Evolutionary conservation across 2,797 vertebrate genomes (phyloP), one percentile per base, ranked within the genome.

Genomic region (Anabas testudineus): DNA sequence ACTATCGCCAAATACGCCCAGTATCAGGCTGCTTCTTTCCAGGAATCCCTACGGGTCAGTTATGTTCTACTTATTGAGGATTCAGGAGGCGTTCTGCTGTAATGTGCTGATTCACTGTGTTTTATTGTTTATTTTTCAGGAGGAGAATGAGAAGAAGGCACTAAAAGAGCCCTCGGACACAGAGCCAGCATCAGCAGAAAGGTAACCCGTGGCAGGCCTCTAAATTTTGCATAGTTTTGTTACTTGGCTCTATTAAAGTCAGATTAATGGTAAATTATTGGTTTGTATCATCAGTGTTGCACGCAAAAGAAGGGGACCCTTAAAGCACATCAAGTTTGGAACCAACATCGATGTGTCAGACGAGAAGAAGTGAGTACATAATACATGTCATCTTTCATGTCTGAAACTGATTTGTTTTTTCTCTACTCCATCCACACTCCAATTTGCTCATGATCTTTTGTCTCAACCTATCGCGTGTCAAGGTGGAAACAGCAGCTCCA

Each of bases 1-100:
- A 99, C 97, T 86, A 99, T 99, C 92, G 96, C 97, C 92, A 99
- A 99, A 93, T 99, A 99, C 78, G 98, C 98, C 83, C 98, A 99
- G 86, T 99, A 99, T 86, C 98, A 99, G 93, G 98, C 97, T 8
- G 96, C 97, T 2, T 98, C 97, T 78, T 99, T 99, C 93, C 97
- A 99, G 93, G 98, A 99, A 86, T 99, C 97, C 37, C 92, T 99
- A 81, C 93, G 97, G 94, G 98, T 99, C 69, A 93, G 95, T 94
- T 22, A 0, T 0, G 8, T 21, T 34, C 12, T 2, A 15, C 2
- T 45, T 18, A 3, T 19, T 15, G 4, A 39, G 14, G 15, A 39
- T 14, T 16, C 14, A 16, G 41, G 41, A 41, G 16, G 10, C 12
- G 15, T 4, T 39, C 12, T 10, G 14, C 12, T 13, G 36, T 1